Percentiles rank a stretch among this genome's conserved stretches.
Evolutionary conservation across 2,888 invertebrate genomes (phyloP).

Genomic region (Ichneumoninae sp.): DNA sequence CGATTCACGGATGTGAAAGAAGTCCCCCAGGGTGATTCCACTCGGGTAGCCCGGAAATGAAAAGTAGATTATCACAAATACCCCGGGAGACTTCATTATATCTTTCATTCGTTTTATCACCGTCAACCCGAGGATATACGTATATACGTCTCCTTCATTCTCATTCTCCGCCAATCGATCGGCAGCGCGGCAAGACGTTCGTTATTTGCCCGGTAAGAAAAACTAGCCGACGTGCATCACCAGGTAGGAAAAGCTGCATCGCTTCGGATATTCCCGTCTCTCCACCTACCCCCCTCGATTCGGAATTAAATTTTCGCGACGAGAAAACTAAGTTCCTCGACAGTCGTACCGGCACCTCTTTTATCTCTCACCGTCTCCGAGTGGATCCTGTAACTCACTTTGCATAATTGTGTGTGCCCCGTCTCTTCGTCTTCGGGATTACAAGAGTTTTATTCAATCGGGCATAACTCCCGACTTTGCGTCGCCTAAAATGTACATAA

Average conservation of each 20-base stretch:
- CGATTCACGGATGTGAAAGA: neutral
- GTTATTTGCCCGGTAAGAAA: slow-evolving; percentile 24
- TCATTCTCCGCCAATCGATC: slow-evolving; percentile 52
- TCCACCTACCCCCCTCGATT: slow-evolving; percentile 43
- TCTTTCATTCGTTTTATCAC: slow-evolving; percentile 37
- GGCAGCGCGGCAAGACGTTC: slow-evolving; percentile 16
- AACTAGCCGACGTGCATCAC: slow-evolving; percentile 30
- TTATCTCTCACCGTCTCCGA: slow-evolving; percentile 26
- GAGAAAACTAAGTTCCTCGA: slow-evolving; percentile 55
- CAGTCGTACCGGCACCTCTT: neutral
- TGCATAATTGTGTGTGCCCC: slow-evolving; percentile 55
- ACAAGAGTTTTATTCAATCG: slow-evolving; percentile 54
- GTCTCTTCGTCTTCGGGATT: slow-evolving; percentile 37
- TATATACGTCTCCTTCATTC: slow-evolving; percentile 39
- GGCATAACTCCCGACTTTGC: slow-evolving; percentile 8
- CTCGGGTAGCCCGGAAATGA: slow-evolving; percentile 11
- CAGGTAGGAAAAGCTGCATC: slow-evolving; percentile 18
- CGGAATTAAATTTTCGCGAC: slow-evolving; percentile 55
- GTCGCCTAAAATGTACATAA: slow-evolving; percentile 24
- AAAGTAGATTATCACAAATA: slow-evolving; percentile 36
- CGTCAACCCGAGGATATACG: neutral
- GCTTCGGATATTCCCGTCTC: slow-evolving; percentile 17
- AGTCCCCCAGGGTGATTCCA: slow-evolving; percentile 11
- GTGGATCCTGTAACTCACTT: slow-evolving; percentile 52
- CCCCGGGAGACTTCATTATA: slow-evolving; percentile 2